Conservation (phyloP, 1,140 invertebrate species). For the Pollicipes pollicipes region DNA sequence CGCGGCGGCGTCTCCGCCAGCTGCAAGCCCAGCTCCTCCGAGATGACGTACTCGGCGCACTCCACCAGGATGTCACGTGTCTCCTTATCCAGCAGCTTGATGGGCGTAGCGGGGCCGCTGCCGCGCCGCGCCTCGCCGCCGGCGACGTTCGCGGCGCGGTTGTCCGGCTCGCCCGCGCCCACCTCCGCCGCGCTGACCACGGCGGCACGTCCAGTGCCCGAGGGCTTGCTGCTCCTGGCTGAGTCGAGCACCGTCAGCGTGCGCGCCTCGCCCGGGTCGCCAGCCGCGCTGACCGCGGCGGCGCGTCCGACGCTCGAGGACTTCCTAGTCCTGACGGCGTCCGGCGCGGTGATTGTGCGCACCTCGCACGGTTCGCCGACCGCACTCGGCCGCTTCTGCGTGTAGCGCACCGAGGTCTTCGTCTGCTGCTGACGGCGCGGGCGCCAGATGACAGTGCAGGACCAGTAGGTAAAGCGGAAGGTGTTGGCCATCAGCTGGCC, state of each 20-base stretch:
- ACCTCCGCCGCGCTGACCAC: no score
- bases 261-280: no score
- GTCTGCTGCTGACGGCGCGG: not conserved
- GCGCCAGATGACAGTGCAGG: not conserved
- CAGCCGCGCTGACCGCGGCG: no score
- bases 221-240: no score
- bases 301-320: no score
- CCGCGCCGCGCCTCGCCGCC: no score
- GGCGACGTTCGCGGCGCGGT: no score
- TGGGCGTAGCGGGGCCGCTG: not conserved
- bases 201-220: no score
- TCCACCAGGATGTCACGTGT: not conserved
- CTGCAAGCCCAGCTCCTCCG: not conserved
- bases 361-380: not conserved
- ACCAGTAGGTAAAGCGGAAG: slow-evolving; percentile 45
- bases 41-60: not conserved
- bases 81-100: not conserved
- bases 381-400: not conserved
- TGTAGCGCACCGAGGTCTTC: not conserved
- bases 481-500: slow-evolving; percentile 57
- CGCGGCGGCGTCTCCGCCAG: not conserved
- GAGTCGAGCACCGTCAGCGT: no score
- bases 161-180: no score
- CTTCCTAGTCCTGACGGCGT: no score
- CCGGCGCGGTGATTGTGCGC: not conserved